Conservation (phyloP, 2,888 invertebrate genomes). For the Macrophya annulata region DNA sequence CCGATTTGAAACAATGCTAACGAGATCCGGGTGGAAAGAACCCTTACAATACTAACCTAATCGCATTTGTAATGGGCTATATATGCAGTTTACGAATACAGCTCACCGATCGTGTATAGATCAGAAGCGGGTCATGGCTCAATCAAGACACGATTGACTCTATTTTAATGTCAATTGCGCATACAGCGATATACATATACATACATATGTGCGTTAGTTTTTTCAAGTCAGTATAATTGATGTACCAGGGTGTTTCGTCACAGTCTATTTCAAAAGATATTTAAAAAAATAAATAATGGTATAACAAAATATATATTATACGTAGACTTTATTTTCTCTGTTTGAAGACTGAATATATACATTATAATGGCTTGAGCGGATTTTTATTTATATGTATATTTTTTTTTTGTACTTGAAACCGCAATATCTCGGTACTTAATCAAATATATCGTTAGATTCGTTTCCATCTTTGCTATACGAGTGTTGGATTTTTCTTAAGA, state of each 20-base stretch:
- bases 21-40: conserved; percentile 69
- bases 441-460: not conserved
- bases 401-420: not conserved
- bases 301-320: not conserved
- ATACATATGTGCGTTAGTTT: not conserved
- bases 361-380: not conserved
- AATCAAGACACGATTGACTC: conserved; percentile 45
- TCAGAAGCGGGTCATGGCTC: conserved; percentile 50
- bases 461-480: not conserved
- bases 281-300: not conserved
- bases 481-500: not conserved
- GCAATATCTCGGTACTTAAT: conserved; percentile 1
- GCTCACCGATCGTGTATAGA: conserved; percentile 35
- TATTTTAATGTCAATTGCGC: conserved; percentile 17
- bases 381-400: not conserved
- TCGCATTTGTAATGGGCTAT: conserved; percentile 65
- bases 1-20: conserved; percentile 68
- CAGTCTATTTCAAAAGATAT: not conserved
- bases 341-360: not conserved
- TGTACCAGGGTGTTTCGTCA: not conserved
- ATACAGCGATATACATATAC: not conserved
- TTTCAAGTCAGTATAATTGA: not conserved
- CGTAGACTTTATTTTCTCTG: not conserved
- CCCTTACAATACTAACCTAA: conserved; percentile 67
- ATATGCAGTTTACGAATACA: conserved; percentile 58